These are phyloP conservation scores for Maconellicoccus hirsutus DNA, from an alignment of 1,140 invertebrate species.

Conservation along the genomic window DNA sequence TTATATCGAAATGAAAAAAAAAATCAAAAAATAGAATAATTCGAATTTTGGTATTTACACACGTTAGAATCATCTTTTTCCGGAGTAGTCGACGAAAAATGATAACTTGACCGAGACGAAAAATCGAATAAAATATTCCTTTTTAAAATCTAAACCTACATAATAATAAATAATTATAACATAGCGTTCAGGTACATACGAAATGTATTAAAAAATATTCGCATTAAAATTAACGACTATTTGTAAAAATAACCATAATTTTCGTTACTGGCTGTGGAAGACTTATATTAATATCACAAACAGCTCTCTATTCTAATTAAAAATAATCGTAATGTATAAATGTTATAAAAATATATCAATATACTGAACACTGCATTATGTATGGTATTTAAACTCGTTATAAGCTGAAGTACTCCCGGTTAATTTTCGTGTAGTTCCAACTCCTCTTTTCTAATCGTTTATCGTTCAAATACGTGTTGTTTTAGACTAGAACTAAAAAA, in stretches of 20 bases:
- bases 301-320: not conserved
- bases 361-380: not conserved
- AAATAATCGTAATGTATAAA: not conserved
- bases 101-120: too few species aligned
- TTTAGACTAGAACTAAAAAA: too few species aligned
- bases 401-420: too few species aligned
- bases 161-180: not conserved
- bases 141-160: not conserved
- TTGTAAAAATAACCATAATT: not conserved
- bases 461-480: too few species aligned
- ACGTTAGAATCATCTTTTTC: too few species aligned
- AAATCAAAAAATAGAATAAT: too few species aligned
- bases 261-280: constrained; percentile 11
- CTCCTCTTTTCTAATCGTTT: too few species aligned
- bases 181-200: not conserved
- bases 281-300: constrained; percentile 21
- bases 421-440: too few species aligned
- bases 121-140: too few species aligned
- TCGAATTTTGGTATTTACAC: too few species aligned
- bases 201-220: not conserved
- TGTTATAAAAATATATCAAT: not conserved
- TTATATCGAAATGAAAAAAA: too few species aligned
- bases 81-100: too few species aligned
- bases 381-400: not conserved
- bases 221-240: not conserved